phyloP scores from a whole-genome alignment of 2,113 vertebrate species.

The Pachyramphus minor region DNA sequence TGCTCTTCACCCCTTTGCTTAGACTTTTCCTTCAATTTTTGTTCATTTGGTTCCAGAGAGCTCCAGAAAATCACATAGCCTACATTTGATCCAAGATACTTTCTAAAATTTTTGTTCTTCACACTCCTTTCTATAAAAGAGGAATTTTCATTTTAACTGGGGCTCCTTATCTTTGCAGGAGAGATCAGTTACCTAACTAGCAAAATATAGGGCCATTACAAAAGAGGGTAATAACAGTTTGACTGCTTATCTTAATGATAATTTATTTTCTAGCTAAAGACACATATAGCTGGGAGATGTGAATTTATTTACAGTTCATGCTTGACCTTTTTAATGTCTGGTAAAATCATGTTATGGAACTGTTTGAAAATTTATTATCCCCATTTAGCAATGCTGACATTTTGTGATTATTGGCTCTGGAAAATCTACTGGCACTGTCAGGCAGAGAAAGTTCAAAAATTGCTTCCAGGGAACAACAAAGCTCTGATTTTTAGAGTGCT shows the following conservation, averaged over 20 bases:
- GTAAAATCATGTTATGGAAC: conserved; percentile 23
- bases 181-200: background rate
- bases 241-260: background rate
- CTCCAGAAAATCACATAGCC: background rate
- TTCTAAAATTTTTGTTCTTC: background rate
- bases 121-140: background rate
- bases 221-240: background rate
- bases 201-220: background rate
- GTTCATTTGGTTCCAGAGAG: background rate
- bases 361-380: conserved; percentile 40
- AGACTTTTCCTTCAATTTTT: background rate
- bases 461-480: background rate
- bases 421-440: conserved; percentile 10
- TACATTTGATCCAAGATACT: background rate
- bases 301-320: conserved; percentile 52
- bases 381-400: conserved; percentile 44
- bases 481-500: background rate
- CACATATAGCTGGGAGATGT: background rate
- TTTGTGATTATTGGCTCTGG: conserved; percentile 44
- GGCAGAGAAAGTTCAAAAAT: conserved; percentile 27
- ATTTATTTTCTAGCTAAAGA: conserved; percentile 34
- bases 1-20: background rate
- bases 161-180: background rate
- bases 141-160: background rate
- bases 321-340: conserved; percentile 48